Percentiles rank a stretch among this genome's conserved stretches.
Conservation (phyloP, 2,797 vertebrate genomes). For the Bradypus variegatus region DNA sequence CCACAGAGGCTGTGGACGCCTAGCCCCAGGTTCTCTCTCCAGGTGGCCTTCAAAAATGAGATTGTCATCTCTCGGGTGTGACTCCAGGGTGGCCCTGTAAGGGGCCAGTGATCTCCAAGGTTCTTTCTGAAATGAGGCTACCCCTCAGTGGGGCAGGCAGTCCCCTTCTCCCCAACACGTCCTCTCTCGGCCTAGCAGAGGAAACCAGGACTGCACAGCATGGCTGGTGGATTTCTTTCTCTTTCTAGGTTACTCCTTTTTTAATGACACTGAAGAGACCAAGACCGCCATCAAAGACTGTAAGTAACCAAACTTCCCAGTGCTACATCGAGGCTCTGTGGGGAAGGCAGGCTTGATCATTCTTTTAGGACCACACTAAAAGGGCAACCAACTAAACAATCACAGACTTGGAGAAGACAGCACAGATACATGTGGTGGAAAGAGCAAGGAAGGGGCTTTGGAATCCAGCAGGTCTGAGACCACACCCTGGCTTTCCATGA, state of each 20-base stretch:
- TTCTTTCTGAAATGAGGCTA: background rate
- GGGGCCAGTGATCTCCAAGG: background rate
- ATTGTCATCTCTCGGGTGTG: background rate
- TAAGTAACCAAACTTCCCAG: constrained; percentile 52
- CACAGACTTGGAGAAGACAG: background rate
- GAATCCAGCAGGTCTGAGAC: background rate
- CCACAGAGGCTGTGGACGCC: background rate
- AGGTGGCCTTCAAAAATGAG: background rate
- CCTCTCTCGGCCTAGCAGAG: background rate
- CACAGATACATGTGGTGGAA: background rate
- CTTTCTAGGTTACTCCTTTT: constrained; percentile 65
- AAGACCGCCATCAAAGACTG: constrained; percentile 63
- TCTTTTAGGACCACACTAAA: background rate
- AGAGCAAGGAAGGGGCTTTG: background rate
- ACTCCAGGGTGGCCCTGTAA: background rate
- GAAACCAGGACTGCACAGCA: background rate
- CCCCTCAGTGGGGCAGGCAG: accelerated
- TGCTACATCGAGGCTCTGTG: background rate
- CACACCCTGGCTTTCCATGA: background rate
- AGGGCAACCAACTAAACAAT: background rate
- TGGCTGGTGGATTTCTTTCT: background rate
- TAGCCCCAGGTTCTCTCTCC: background rate
- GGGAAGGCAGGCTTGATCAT: background rate
- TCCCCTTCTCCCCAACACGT: background rate
- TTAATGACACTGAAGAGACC: constrained; percentile 64